Evolutionary conservation across 2,888 invertebrate genomes (phyloP).

Genomic region (Colletes collaris): DNA sequence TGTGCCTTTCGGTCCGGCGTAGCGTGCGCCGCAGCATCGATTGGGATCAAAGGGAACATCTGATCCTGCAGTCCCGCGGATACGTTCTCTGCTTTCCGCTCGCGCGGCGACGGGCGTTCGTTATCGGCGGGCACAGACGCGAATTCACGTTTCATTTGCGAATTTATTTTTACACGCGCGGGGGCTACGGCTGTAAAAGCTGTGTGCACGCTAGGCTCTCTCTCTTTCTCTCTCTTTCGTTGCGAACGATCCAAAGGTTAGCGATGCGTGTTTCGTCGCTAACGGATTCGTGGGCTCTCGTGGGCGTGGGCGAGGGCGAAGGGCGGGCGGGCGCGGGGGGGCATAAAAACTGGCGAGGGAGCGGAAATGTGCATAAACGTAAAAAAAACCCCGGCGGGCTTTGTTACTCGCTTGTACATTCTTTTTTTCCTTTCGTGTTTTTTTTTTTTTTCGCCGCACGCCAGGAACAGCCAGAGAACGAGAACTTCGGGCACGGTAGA

Average conservation of each 20-base stretch:
- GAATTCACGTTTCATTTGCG: slow-evolving; percentile 25
- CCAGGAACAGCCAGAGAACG: slow-evolving; percentile 41
- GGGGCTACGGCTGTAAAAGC: slow-evolving; percentile 2
- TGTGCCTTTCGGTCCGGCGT: too few species aligned
- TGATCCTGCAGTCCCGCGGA: slow-evolving; percentile 6
- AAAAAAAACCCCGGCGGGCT: slow-evolving; percentile 41
- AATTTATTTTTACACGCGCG: slow-evolving; percentile 21
- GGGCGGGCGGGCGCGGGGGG: neutral
- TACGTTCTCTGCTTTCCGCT: neutral
- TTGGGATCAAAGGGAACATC: slow-evolving; percentile 26
- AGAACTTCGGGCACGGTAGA: slow-evolving; percentile 38
- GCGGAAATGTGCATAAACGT: slow-evolving; percentile 52
- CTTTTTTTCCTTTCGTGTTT: slow-evolving; percentile 12
- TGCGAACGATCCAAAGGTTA: slow-evolving; percentile 22
- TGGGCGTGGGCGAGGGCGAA: too few species aligned
- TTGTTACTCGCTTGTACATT: slow-evolving; percentile 47
- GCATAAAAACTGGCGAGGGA: slow-evolving; percentile 20
- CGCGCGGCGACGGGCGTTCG: neutral
- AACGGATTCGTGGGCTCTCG: slow-evolving; percentile 23
- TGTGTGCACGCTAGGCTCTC: neutral
- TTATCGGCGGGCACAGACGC: slow-evolving; percentile 8
- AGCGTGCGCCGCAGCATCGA: neutral
- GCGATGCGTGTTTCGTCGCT: slow-evolving; percentile 31
- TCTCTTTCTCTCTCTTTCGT: too few species aligned
- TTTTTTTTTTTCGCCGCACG: slow-evolving; percentile 19